Percentiles rank a stretch among this genome's conserved stretches.
Conservation (phyloP, 2,797 vertebrate genomes). For the Tokudaia tokunoshimensis region DNA sequence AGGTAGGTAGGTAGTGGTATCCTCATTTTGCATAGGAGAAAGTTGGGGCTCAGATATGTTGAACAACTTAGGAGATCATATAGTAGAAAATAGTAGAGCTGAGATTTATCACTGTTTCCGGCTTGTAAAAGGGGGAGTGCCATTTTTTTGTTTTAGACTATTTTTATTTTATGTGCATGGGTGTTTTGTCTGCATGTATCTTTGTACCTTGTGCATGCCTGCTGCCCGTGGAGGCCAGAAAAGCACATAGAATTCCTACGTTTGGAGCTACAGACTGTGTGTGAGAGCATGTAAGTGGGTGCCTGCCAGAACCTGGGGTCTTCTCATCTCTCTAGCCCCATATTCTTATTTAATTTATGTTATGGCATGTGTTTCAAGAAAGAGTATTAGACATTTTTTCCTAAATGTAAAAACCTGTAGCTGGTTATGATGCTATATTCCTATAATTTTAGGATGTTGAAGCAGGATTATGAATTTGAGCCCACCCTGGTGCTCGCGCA, state of each 20-base stretch:
- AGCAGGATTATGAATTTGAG: neutral
- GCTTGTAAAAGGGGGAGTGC: neutral
- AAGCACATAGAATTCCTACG: neutral
- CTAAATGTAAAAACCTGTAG: neutral
- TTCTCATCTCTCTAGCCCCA: neutral
- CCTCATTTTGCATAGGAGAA: constrained; percentile 22
- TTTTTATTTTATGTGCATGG: neutral
- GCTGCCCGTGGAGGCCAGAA: neutral
- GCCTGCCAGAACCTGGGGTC: neutral
- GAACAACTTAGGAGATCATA: neutral
- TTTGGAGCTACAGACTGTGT: neutral
- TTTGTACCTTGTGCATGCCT: neutral
- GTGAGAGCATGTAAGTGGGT: neutral
- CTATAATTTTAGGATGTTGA: neutral
- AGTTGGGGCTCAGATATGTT: neutral
- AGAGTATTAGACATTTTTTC: neutral
- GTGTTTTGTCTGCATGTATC: neutral
- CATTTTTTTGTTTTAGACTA: neutral
- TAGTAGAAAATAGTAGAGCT: constrained; percentile 30
- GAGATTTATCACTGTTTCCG: neutral
- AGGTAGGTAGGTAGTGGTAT: neutral
- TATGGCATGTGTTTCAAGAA: constrained; percentile 9
- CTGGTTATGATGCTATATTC: neutral
- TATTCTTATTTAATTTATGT: neutral
- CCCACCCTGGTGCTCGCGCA: neutral